Percentiles rank a stretch among this genome's conserved stretches.
phyloP scores from a whole-genome alignment of 2,113 vertebrate genomes.

The Athene noctua region DNA sequence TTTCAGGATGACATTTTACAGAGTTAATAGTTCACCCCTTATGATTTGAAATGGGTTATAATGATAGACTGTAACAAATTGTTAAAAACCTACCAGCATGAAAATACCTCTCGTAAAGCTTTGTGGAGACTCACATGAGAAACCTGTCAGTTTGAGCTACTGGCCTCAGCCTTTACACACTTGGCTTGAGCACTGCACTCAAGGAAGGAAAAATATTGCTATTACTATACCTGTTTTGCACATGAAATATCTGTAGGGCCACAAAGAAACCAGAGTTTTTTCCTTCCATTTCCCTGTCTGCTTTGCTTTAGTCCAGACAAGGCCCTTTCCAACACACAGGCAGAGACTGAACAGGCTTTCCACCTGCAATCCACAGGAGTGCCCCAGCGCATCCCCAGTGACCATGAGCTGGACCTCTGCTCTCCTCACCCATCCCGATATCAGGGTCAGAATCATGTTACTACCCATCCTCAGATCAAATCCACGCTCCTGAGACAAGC shows the following conservation, averaged over 20 bases:
- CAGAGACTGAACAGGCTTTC: not conserved
- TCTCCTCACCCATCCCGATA: not conserved
- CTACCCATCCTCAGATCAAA: not conserved
- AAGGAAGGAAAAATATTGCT: not conserved
- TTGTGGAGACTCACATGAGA: not conserved
- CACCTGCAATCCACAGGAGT: not conserved
- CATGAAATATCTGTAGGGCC: not conserved
- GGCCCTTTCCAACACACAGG: not conserved
- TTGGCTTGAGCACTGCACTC: rapidly evolving
- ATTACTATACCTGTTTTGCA: not conserved
- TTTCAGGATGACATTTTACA: not conserved
- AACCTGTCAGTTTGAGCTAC: not conserved
- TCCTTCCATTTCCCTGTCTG: not conserved
- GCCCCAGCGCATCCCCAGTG: not conserved
- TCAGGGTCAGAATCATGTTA: not conserved
- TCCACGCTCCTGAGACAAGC: rapidly evolving
- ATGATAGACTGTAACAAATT: not conserved
- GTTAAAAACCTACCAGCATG: not conserved
- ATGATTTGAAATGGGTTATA: not conserved
- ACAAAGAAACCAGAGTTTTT: not conserved
- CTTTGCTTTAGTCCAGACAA: not conserved
- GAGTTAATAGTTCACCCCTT: not conserved
- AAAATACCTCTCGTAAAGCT: not conserved
- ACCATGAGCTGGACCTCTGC: not conserved
- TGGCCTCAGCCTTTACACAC: not conserved